These are phyloP conservation scores for Alviniconcha strummeri DNA, from an alignment of 2,888 invertebrate species.

Conservation along the genomic window DNA sequence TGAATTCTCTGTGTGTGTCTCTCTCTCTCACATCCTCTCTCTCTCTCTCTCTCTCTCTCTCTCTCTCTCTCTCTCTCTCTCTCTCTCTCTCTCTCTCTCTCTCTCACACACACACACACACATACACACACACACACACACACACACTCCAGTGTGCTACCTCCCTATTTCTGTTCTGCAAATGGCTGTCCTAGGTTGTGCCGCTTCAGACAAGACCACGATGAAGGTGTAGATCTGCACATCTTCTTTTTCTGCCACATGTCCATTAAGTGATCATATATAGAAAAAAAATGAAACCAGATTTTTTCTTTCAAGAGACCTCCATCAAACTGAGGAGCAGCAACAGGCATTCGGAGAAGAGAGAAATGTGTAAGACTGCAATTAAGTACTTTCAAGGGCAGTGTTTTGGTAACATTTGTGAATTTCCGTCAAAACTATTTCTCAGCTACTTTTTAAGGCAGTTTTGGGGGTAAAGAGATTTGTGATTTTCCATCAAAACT, in stretches of 20 bases:
- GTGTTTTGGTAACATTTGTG: too few species aligned
- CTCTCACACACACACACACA: not conserved
- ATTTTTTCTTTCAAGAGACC: not conserved
- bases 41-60: constrained; percentile 23
- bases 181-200: too few species aligned
- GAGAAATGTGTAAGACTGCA: too few species aligned
- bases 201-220: not conserved
- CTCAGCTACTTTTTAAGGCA: too few species aligned
- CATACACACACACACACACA: not conserved
- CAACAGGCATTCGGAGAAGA: too few species aligned
- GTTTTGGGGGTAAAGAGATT: too few species aligned
- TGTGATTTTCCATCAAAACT: too few species aligned
- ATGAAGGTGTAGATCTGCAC: not conserved
- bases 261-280: not conserved
- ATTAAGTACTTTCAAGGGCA: too few species aligned
- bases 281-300: not conserved
- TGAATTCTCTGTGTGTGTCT: not conserved
- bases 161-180: too few species aligned
- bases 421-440: too few species aligned
- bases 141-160: not conserved
- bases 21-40: not conserved
- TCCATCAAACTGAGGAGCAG: too few species aligned
- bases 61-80: constrained; percentile 22
- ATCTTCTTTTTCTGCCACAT: not conserved
- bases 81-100: constrained; percentile 25